Percentiles rank a stretch among this genome's conserved stretches.
These are phyloP conservation scores for Drosophila pectinifera DNA, from an alignment of 1,140 invertebrate genomes.

Conservation along the genomic window DNA sequence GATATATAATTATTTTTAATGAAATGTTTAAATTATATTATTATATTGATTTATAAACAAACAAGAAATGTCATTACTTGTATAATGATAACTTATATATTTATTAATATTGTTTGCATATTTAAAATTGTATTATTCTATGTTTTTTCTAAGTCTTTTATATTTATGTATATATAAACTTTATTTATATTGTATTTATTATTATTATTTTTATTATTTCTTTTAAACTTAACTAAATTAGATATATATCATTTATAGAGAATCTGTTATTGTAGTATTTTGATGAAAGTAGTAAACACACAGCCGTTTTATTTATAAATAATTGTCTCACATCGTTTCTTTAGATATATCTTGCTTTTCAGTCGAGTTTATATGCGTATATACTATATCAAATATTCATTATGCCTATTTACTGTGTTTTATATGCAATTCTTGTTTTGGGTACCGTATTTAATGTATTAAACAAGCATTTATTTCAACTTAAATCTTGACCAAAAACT, in stretches of 20 bases:
- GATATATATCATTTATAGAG: neutral
- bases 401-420: no score
- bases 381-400: neutral
- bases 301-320: slow-evolving; percentile 4
- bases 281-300: neutral
- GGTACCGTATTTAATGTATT: neutral
- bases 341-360: neutral
- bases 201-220: neutral
- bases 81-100: no score
- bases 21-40: no score
- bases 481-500: no score
- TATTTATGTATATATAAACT: neutral
- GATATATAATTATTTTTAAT: no score
- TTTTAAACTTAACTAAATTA: neutral
- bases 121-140: no score
- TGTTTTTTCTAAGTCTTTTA: no score
- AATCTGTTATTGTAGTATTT: neutral
- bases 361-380: neutral
- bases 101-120: no score
- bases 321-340: neutral
- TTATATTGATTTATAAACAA: no score
- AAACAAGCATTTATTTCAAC: neutral
- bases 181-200: neutral
- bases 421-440: no score
- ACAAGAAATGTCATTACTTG: no score